These are phyloP conservation scores for Gisinianus flammeolus DNA, from an alignment of 2,888 invertebrate species.

Conservation along the genomic window DNA sequence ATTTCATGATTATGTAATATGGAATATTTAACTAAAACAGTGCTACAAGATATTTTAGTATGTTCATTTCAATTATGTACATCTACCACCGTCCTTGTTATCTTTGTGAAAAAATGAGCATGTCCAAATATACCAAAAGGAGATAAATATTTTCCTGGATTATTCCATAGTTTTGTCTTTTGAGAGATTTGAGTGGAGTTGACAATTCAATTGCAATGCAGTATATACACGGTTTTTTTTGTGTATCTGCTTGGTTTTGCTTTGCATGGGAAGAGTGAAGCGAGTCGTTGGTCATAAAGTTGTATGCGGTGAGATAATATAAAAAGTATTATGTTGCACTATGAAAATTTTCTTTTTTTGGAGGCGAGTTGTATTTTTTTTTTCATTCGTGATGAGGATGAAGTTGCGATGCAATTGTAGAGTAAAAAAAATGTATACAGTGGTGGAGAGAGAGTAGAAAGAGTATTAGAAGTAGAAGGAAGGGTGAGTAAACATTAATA, in stretches of 20 bases:
- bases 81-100: no score
- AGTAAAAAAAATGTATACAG: not conserved
- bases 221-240: no score
- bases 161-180: not conserved
- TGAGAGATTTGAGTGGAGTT: not conserved
- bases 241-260: not conserved
- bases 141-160: no score
- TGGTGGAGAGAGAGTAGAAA: not conserved
- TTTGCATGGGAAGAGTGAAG: not conserved
- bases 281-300: not conserved
- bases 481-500: constrained; percentile 14
- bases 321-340: constrained; percentile 16
- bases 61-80: no score
- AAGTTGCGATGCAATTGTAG: not conserved
- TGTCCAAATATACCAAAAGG: no score
- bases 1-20: no score
- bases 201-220: constrained; percentile 13
- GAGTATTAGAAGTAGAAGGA: not conserved
- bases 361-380: not conserved
- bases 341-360: not conserved
- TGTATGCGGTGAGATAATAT: no score
- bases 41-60: no score
- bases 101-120: no score
- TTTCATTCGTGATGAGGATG: not conserved
- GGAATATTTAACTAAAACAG: no score